Conservation (phyloP, 1,140 invertebrate species). For the Drosophila nigromelanica region DNA sequence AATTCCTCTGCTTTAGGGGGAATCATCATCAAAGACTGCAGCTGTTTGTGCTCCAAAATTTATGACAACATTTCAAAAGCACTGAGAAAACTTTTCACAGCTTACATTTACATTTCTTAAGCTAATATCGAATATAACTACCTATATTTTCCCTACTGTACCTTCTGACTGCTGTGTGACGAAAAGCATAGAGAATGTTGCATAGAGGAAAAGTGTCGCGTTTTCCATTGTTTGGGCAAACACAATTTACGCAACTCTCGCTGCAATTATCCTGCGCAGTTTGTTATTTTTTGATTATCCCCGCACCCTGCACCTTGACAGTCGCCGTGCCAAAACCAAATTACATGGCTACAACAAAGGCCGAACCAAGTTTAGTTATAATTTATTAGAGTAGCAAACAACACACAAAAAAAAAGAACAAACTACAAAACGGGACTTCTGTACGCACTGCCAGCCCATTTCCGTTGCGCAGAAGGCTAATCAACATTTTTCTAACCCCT, state of each 20-base stretch:
- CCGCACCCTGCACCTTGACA: conserved; percentile 18
- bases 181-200: not conserved
- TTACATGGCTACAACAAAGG: conserved; percentile 74
- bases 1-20: conserved; percentile 8
- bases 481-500: conserved; percentile 70
- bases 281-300: conserved; percentile 73
- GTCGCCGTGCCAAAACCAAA: conserved; percentile 67
- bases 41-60: conserved; percentile 41
- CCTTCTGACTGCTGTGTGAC: conserved; percentile 8
- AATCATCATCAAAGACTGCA: conserved; percentile 1
- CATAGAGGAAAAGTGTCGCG: conserved; percentile 32
- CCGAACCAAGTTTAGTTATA: conserved; percentile 60
- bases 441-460: conserved; percentile 58
- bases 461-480: conserved; percentile 81
- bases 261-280: conserved; percentile 74
- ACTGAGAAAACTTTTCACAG: conserved; percentile 1
- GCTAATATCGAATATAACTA: not conserved
- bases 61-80: conserved; percentile 25
- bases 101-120: not conserved
- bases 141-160: too few relatives aligned
- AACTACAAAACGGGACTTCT: conserved; percentile 52
- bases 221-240: conserved; percentile 65
- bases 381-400: conserved; percentile 59
- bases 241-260: conserved; percentile 69
- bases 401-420: conserved; percentile 38